Evolutionary conservation across 2,797 vertebrate genomes (phyloP).

Genomic region (Clamator glandarius): DNA sequence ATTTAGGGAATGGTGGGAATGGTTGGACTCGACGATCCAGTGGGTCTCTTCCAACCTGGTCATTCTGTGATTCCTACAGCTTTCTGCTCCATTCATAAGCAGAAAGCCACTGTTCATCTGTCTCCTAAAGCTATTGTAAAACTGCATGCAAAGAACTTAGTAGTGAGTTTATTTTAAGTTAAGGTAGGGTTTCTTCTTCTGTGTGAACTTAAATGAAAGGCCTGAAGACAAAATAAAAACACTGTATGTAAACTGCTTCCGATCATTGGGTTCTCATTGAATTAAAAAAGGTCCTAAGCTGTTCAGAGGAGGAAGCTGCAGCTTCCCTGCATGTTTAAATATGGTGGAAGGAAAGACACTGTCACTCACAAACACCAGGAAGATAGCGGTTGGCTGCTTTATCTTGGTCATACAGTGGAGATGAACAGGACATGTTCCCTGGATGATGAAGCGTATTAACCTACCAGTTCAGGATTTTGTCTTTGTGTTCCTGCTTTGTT

Average conservation of each 20-base stretch:
- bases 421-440: neutral
- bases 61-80: too few species aligned
- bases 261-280: neutral
- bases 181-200: neutral
- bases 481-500: neutral
- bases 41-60: too few species aligned
- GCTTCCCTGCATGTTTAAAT: neutral
- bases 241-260: neutral
- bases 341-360: neutral
- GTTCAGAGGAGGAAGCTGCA: accelerated
- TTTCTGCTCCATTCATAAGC: neutral
- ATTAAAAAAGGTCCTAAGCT: neutral
- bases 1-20: too few species aligned
- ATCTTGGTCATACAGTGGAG: neutral
- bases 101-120: neutral
- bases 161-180: neutral
- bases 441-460: neutral
- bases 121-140: neutral
- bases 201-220: neutral
- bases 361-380: neutral
- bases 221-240: neutral
- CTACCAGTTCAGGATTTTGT: neutral
- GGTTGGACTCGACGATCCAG: too few species aligned
- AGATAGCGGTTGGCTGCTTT: neutral
- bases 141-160: neutral